A percentile compares a stretch with the other conserved stretches of the same genome.
phyloP scores from a whole-genome alignment of 2,888 invertebrate genomes.

The Subacronicta megacephala region DNA sequence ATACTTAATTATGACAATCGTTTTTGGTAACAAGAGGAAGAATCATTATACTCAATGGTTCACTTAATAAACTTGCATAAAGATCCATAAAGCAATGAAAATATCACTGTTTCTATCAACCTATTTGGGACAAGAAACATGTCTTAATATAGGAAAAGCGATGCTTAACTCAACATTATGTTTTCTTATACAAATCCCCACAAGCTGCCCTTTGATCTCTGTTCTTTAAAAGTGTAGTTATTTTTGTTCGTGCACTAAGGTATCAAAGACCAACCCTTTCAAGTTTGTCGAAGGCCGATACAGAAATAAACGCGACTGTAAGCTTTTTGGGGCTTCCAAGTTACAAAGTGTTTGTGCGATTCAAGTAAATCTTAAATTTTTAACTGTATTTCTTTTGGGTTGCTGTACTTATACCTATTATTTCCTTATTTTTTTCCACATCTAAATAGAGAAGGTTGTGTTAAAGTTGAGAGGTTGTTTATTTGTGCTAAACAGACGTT shows the following conservation, averaged over 20 bases:
- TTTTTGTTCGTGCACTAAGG: constrained; percentile 12
- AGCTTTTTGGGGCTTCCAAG: constrained; percentile 13
- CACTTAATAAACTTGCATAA: no score
- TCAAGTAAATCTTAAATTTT: not conserved
- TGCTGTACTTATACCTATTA: no score
- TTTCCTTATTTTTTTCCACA: not conserved
- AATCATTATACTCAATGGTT: no score
- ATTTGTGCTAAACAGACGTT: no score
- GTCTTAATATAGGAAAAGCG: not conserved
- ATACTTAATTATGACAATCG: no score
- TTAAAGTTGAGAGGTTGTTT: no score
- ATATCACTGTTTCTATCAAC: no score
- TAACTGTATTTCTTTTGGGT: constrained; percentile 1
- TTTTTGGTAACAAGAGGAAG: no score
- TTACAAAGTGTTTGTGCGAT: constrained; percentile 1
- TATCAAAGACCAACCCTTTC: constrained; percentile 14
- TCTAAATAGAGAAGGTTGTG: no score
- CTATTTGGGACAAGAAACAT: not conserved
- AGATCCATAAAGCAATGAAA: no score
- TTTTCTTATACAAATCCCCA: not conserved
- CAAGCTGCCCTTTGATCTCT: constrained; percentile 19
- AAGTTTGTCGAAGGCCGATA: constrained; percentile 14
- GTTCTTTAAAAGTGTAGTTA: constrained; percentile 19
- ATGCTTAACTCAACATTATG: not conserved
- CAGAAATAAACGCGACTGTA: constrained; percentile 17